phyloP scores from a whole-genome alignment of 2,888 invertebrate genomes.

The Polydrusus pterygomalis region DNA sequence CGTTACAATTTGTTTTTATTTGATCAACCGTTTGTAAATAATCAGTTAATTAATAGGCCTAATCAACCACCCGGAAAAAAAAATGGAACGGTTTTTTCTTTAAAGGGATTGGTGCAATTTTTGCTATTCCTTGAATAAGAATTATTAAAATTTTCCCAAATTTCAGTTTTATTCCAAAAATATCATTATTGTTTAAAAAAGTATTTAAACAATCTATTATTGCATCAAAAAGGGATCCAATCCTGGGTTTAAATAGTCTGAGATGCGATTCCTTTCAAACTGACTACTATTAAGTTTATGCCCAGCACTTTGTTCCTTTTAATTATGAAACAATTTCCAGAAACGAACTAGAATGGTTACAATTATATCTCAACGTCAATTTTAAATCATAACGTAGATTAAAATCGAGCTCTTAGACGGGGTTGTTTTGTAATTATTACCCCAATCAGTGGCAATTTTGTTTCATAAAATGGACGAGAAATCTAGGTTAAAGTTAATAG shows the following conservation, averaged over 20 bases:
- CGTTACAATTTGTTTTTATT: no score
- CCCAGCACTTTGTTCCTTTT: conserved; percentile 13
- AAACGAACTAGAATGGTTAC: conserved; percentile 23
- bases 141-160: no score
- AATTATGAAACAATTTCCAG: conserved; percentile 27
- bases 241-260: background rate
- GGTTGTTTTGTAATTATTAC: conserved; percentile 37
- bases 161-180: no score
- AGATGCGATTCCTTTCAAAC: background rate
- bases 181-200: no score
- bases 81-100: no score
- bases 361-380: conserved; percentile 32
- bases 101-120: no score
- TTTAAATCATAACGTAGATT: conserved; percentile 35
- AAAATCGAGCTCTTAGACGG: conserved; percentile 28
- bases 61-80: no score
- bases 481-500: conserved; percentile 29
- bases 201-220: no score
- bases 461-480: conserved; percentile 21
- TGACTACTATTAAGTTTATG: background rate
- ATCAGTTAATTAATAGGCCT: no score
- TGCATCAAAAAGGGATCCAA: background rate
- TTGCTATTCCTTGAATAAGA: no score
- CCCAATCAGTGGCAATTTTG: conserved; percentile 34
- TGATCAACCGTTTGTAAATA: no score